Evolutionary conservation across 2,888 invertebrate species (phyloP), one percentile per base, ranked within the genome.

Genomic region (Phoronis australis): DNA sequence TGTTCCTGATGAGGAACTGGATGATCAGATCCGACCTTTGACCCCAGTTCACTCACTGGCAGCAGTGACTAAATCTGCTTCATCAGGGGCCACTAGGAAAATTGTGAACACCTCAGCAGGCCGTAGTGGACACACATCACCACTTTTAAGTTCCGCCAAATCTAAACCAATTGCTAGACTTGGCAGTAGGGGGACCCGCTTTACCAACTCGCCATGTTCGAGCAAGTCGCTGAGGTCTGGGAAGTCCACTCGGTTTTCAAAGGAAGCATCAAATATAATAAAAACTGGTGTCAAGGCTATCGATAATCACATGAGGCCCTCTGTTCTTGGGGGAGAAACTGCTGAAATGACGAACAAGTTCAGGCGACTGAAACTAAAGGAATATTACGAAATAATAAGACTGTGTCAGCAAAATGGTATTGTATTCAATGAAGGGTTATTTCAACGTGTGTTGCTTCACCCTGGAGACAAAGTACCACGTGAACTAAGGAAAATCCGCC

Each of bases 231-330:
- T n/a, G n/a, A n/a, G n/a, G n/a, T n/a, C n/a, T n/a, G n/a, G n/a
- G n/a, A n/a, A n/a, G n/a, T n/a, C n/a, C n/a, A n/a, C n/a, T n/a
- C n/a, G n/a, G n/a, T n/a, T n/a, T n/a, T n/a, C n/a, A n/a, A n/a
- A n/a, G n/a, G n/a, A n/a, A n/a, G n/a, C n/a, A n/a, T 63, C 64
- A 20, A 60, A 63, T 4, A 59, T 65, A 24, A 69, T 73, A 18
- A 67, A 64, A 43, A 66, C 68, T 1, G 72, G 72, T 1, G 62
- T 64, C 45, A 60, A 60, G 40, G 65, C 63, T 15, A 65, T 73
- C 18, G 73, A 73, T 50, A 57, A 68, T 37, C 74, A 74, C 56
- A 62, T 62, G 24, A 57, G 52, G 50, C 61, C 57, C 21, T 71
- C 71, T 1, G 72, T 69, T 12, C 54, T 74, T 41, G 60, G 54